Percentiles rank a stretch among this genome's conserved stretches.
These are phyloP conservation scores for Petroica traversi DNA, from an alignment of 2,113 vertebrate species.

Conservation along the genomic window DNA sequence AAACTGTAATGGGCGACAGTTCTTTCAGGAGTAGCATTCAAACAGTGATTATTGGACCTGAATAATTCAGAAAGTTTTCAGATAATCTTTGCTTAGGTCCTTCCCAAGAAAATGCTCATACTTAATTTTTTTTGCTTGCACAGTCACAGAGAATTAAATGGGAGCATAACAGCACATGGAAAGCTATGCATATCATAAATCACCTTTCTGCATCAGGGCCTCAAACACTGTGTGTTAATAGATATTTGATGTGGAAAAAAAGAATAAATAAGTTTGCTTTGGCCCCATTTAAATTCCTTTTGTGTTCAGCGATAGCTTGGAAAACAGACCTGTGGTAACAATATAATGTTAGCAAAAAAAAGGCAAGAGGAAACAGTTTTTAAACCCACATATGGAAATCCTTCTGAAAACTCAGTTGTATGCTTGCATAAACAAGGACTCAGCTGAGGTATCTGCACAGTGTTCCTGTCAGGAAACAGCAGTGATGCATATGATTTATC, in stretches of 20 bases:
- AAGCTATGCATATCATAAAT: background rate
- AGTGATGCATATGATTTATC: background rate
- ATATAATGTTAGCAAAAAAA: background rate
- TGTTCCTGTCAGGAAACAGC: constrained; percentile 1
- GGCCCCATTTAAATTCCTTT: background rate
- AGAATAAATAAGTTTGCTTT: background rate
- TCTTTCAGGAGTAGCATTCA: background rate
- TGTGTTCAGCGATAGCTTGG: background rate
- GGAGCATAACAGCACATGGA: background rate
- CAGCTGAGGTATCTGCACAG: background rate
- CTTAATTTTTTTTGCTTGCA: constrained; percentile 3
- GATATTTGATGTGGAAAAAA: accelerated
- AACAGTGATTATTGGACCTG: background rate
- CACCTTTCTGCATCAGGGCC: background rate
- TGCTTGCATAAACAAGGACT: background rate
- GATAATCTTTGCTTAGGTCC: background rate
- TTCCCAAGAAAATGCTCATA: background rate
- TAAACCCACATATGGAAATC: background rate
- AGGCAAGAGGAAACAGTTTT: background rate
- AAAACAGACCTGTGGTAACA: background rate
- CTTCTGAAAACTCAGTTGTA: background rate
- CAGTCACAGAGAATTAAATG: background rate
- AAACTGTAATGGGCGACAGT: background rate
- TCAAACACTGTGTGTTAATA: background rate
- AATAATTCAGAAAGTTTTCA: constrained; percentile 32